These are phyloP conservation scores for Pseudochirops cupreus DNA, from an alignment of 2,797 vertebrate species.

Conservation along the genomic window DNA sequence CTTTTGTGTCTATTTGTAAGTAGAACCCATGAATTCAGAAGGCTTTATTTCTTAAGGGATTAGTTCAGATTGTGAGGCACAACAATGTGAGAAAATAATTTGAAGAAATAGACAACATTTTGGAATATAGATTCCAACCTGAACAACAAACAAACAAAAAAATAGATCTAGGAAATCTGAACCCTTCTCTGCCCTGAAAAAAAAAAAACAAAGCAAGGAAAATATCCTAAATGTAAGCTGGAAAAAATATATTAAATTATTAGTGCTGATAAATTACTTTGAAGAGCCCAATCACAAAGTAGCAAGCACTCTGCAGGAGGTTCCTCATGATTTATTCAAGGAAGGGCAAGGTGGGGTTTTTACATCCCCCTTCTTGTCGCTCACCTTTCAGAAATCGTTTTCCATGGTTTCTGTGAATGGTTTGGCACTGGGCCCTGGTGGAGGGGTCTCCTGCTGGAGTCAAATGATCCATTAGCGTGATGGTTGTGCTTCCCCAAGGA, in stretches of 20 bases:
- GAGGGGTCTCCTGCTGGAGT: constrained; percentile 2
- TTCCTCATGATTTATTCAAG: background rate
- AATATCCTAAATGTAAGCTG: background rate
- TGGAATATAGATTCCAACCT: background rate
- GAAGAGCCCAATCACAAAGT: background rate
- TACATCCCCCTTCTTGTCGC: background rate
- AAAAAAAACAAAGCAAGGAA: background rate
- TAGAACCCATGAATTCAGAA: background rate
- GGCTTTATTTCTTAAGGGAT: background rate
- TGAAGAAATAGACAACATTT: background rate
- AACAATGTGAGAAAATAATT: background rate
- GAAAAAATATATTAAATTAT: background rate
- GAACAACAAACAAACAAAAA: background rate
- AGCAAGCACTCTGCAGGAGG: background rate
- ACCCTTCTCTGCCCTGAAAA: background rate
- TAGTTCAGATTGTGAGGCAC: background rate
- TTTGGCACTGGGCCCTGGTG: constrained; percentile 44
- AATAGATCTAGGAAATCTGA: background rate
- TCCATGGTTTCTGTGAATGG: constrained; percentile 12
- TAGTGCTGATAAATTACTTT: background rate
- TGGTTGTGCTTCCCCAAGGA: constrained; percentile 19
- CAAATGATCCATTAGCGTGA: constrained; percentile 31
- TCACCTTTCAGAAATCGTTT: constrained; percentile 13
- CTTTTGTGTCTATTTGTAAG: background rate
- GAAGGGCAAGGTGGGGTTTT: background rate